Base-by-base conservation (phyloP, 2,797 vertebrate genomes). In the Rhinophrynus dorsalis region DNA sequence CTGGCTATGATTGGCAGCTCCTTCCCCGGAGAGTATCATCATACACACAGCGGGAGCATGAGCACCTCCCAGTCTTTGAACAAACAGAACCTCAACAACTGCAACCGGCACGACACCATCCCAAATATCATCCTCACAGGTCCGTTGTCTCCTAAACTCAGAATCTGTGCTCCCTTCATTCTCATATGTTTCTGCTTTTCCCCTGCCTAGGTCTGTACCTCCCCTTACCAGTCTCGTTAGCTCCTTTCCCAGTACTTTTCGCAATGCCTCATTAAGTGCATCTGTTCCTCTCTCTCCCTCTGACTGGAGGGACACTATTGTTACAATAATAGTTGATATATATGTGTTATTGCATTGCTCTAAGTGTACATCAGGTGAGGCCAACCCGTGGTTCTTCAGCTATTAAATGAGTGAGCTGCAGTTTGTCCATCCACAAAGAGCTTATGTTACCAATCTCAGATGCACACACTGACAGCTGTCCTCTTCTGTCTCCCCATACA, bases 61-160 rank as follows among this genome's bases (percentile, higher is more conserved):
- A 76, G 76, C 33, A 77, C 81, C 55, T 74, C 89, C 1, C 92
- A 88, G 29, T 51, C 84, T 30, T 84, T 92, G 44, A 91, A 85
- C 83, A 88, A 91, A 70, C 91, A 93, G 70, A 92, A 88, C 83
- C 84, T 92, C 78, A 85, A 79, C 63, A 85, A 85, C 66, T 86
- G 79, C 80, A 74, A 82, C 68, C 88, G 86, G 12, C 87, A 87
- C 0, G 89, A 91, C 20, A 78, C 88, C 27, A 90, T 95, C 40
- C 92, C 95, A 77, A 94, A 94, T 84, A 90, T 96, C 83, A 90
- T 95, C 76, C 90, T 96, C 76, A 93, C 95, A 17, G 94, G 94
- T 95, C 68, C 74, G 82, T 27, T 10, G 4, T 9, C 17, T 8
- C 7, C 23, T 1, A 30, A 7, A 33, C 27, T 35, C 20, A 2